These are phyloP conservation scores for Yponomeuta plumbellus DNA, from an alignment of 2,888 invertebrate species.

Conservation along the genomic window DNA sequence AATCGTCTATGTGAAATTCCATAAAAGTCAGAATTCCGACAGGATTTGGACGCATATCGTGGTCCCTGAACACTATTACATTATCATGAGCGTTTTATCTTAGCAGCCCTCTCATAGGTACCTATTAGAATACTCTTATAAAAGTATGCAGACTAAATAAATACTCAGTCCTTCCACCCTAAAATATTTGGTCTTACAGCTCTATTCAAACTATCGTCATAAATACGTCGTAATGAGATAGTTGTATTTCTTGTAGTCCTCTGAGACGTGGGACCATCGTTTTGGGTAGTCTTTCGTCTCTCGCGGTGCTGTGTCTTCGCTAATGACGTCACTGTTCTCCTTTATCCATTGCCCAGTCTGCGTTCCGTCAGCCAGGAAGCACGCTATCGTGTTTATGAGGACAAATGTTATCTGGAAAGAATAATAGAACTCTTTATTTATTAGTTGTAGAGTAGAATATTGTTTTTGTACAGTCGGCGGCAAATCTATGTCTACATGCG, in stretches of 20 bases:
- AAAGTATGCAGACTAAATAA: too few species aligned
- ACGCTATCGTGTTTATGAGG: not conserved
- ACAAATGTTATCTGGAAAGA: not conserved
- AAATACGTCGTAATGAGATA: slow-evolving; percentile 64
- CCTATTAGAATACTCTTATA: too few species aligned
- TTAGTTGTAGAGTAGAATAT: too few species aligned
- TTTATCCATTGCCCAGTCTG: not conserved
- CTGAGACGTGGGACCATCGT: slow-evolving; percentile 35
- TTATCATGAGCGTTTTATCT: too few species aligned
- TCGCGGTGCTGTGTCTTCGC: not conserved
- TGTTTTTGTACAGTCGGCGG: not conserved
- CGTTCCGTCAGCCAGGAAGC: not conserved
- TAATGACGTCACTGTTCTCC: not conserved
- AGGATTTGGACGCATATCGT: too few species aligned
- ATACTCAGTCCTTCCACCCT: too few species aligned
- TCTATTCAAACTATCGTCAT: slow-evolving; percentile 29
- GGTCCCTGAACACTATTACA: too few species aligned
- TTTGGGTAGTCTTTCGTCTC: slow-evolving; percentile 7
- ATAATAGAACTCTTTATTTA: not conserved
- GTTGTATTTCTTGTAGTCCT: slow-evolving; percentile 62
- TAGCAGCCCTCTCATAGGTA: too few species aligned
- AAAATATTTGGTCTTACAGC: not conserved
- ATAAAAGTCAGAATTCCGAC: too few species aligned
- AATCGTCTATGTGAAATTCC: too few species aligned
- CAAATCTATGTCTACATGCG: too few species aligned